Evolutionary conservation across 2,797 vertebrate genomes (phyloP), one percentile per base, ranked within the genome.

Genomic region (Hafferia zeledoni): DNA sequence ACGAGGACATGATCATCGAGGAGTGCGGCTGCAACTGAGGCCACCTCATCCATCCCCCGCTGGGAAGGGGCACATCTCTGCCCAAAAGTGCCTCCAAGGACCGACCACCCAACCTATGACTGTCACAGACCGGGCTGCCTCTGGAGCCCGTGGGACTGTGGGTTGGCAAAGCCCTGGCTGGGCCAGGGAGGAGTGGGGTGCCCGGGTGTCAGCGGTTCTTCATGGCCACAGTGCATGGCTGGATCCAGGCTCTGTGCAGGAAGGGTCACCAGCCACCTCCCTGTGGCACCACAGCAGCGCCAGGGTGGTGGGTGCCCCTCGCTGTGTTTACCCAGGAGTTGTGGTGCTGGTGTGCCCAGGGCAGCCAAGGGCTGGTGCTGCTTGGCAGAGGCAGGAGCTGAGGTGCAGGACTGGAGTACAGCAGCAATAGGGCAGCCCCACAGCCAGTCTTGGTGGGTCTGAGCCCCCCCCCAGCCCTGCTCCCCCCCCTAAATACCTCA

Each of bases 1-100:
- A 99, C 2, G 98, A 99, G 93, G 99, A 99, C 95, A 99, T 99
- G 99, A 94, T 99, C 20, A 98, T 99, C 14, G 99, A 99, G 72
- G 99, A 99, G 94, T 99, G 99, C 2, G 99, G 99, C 82, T 99
- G 99, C 93, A 98, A 98, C 92, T 99, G 95, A 97, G 31, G 20
- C 27, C 63, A 9, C 23, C 55, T 53, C 2, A 2, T 5, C 14
- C 2, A 2, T 5, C 14, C 27, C 37, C 31, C 3, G 15, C 76
- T 3, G 15, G 50, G 43, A 65, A 50, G 37, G 57, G 4, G 13
- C 43, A 63, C 59, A 1, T 3, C 23, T n/a, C 55, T 47, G 80
- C 84, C 57, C 67, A 20, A 19, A n/a, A 11, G 37, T 5, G 17
- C 13, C 61, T 69, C 44, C 4, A 0, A 9, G 65, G 64, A 53